Base-by-base conservation (phyloP, 1,140 invertebrate species). In the Drosophila lacertosa region DNA sequence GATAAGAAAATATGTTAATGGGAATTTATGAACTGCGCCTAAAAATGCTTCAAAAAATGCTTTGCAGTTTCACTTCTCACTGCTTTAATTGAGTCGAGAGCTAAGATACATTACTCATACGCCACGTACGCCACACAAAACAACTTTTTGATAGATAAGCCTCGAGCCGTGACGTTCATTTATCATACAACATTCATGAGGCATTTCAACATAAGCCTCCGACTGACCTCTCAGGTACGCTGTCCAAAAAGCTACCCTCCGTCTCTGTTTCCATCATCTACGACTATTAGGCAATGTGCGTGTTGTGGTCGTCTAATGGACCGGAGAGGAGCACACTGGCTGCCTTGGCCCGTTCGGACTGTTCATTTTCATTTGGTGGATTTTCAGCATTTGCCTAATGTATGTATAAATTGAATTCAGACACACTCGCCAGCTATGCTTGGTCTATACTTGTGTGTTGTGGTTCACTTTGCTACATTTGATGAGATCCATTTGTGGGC, bases 131-230 rank as follows among this genome's bases (percentile, higher is more conserved):
- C 71, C 64, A 51, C 65, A 44, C n/a, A n/a, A n/a, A 48, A 55
- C 54, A 66, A 72, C 62, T 67, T 71, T 71, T 66, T 88, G 70
- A 78, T 75, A 82, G 64, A 78, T 75, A 88, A 81, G 74, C 74
- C 82, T 42, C 62, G 42, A 79, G 74, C 74, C 77, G 82, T 88
- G 68, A 86, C 74, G 77, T 82, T 77, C 82, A 88, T 86, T 86
- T 82, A 86, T 86, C 82, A 86, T 88, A 77, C 53, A 69, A 82
- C 81, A 88, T 88, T 88, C 82, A 88, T 88, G 82, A 82, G 71
- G 60, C 82, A 82, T 77, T 77, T 75, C 79, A 59, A 79, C 80
- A 76, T 62, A 35, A 42, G 35, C 32, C 54, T 18, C 58, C n/a
- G n/a, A 24, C 47, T 58, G 62, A 77, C 67, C 81, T 66, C 67